Evolutionary conservation across 2,113 vertebrate species (phyloP).

Genomic region (Epinephelus moara): DNA sequence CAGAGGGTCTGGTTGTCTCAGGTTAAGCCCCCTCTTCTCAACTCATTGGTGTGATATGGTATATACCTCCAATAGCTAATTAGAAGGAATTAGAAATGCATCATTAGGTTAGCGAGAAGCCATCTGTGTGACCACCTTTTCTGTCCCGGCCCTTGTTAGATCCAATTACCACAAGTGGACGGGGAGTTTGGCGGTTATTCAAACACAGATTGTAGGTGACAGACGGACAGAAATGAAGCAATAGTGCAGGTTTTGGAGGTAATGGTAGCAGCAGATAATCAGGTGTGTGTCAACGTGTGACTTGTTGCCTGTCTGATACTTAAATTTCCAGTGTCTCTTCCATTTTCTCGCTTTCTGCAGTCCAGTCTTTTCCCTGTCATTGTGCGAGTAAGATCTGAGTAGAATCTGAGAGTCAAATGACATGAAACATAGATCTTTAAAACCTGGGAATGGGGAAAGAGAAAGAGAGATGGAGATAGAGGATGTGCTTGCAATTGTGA

Average conservation of each 20-base stretch:
- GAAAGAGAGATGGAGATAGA: neutral
- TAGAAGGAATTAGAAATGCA: constrained; percentile 47
- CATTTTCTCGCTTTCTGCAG: constrained; percentile 23
- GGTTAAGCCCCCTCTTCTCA: neutral
- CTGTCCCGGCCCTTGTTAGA: neutral
- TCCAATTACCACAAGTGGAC: constrained; percentile 43
- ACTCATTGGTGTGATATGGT: constrained; percentile 4
- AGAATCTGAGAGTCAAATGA: constrained; percentile 8
- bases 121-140: constrained; percentile 25
- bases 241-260: neutral
- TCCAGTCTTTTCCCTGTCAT: neutral
- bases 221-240: constrained; percentile 27
- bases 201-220: constrained; percentile 32
- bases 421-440: neutral
- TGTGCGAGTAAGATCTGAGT: constrained; percentile 7
- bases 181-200: constrained; percentile 2
- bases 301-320: constrained; percentile 24
- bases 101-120: constrained; percentile 40
- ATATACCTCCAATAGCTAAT: constrained; percentile 23
- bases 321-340: constrained; percentile 20
- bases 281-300: constrained; percentile 34
- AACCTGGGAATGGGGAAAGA: neutral
- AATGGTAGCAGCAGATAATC: constrained; percentile 35
- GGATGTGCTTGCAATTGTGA: neutral
- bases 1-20: neutral